Percentiles rank a stretch among this genome's conserved stretches.
phyloP scores from a whole-genome alignment of 2,888 invertebrate genomes.

The Phengaris alcon region DNA sequence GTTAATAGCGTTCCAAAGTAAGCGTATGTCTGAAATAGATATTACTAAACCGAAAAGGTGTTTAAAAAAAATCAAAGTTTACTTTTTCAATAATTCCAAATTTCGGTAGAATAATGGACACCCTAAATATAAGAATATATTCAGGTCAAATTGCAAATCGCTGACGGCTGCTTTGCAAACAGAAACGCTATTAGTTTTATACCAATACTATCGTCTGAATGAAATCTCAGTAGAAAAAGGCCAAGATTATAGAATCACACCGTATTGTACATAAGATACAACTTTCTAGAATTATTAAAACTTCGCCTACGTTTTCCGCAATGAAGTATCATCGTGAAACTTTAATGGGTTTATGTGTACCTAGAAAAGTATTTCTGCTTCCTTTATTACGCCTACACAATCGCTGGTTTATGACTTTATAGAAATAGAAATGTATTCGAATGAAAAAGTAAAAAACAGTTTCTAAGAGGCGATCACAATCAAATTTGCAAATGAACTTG shows the following conservation, averaged over 20 bases:
- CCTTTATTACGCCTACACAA: constrained; percentile 21
- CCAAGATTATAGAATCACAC: constrained; percentile 21
- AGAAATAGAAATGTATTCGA: neutral
- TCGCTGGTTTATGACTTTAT: neutral
- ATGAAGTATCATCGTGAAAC: constrained; percentile 22
- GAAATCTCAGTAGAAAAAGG: constrained; percentile 27
- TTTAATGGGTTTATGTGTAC: constrained; percentile 32
- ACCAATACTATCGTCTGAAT: constrained; percentile 31
- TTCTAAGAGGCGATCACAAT: constrained; percentile 1
- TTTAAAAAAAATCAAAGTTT: no score
- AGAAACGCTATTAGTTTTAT: constrained; percentile 41
- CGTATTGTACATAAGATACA: constrained; percentile 35
- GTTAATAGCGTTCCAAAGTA: neutral
- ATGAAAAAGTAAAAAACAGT: neutral
- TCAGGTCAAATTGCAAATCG: constrained; percentile 41
- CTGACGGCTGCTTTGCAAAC: constrained; percentile 40
- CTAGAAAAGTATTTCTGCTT: constrained; percentile 32
- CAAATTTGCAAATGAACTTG: constrained; percentile 14
- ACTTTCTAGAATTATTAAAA: constrained; percentile 40
- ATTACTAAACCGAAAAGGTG: neutral
- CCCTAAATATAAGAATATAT: constrained; percentile 39
- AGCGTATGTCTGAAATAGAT: neutral
- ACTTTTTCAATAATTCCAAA: neutral
- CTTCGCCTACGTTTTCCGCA: constrained; percentile 33
- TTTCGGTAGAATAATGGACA: constrained; percentile 29